Evolutionary conservation across 2,888 invertebrate genomes (phyloP).

Genomic region (Phyllotreta striolata): DNA sequence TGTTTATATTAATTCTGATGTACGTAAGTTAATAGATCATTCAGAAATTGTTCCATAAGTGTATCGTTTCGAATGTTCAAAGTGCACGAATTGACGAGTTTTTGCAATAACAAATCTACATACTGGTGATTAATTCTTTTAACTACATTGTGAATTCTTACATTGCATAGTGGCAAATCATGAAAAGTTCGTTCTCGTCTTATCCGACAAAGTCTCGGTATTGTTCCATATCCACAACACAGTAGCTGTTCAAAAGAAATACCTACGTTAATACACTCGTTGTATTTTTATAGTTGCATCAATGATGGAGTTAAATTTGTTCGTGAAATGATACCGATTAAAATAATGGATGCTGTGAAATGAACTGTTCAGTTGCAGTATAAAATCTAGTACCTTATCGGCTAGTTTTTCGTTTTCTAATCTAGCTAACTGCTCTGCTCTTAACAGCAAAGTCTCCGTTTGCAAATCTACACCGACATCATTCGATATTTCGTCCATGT

Average conservation of each 20-base stretch:
- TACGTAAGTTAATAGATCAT: too few relatives aligned
- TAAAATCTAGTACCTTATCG: constrained; percentile 71
- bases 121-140: too few relatives aligned
- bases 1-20: too few relatives aligned
- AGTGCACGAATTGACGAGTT: too few relatives aligned
- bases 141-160: constrained; percentile 62
- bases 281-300: too few relatives aligned
- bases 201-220: constrained; percentile 68
- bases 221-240: constrained; percentile 75
- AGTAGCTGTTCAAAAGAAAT: constrained; percentile 66
- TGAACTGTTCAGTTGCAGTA: background rate
- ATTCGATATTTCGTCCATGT: constrained; percentile 83
- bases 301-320: background rate
- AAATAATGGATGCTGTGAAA: background rate
- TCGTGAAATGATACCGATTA: background rate
- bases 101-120: too few relatives aligned
- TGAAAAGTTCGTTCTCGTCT: constrained; percentile 81
- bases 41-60: background rate
- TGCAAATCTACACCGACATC: constrained; percentile 84
- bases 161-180: constrained; percentile 82
- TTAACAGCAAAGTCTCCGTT: constrained; percentile 82
- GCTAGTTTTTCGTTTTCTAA: constrained; percentile 84
- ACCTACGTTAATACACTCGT: background rate
- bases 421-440: constrained; percentile 84
- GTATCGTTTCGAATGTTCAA: too few relatives aligned